Conservation (phyloP, 2,888 invertebrate species). For the Phymatocera aterrima region DNA sequence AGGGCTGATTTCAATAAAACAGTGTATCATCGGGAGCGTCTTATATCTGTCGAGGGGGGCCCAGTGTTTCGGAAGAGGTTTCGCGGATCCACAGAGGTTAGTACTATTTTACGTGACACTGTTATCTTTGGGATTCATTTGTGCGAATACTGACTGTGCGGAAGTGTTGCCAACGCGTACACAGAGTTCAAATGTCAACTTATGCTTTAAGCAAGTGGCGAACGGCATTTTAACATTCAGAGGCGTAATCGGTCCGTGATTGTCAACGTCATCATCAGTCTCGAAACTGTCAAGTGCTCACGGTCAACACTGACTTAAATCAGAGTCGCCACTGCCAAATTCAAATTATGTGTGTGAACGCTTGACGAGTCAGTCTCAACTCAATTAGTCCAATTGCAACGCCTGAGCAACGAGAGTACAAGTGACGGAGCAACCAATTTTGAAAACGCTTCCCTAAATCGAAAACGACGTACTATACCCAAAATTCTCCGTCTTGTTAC, state of each 20-base stretch:
- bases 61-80: constrained; percentile 33
- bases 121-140: background rate
- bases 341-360: background rate
- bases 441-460: too few species aligned
- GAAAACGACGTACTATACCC: too few species aligned
- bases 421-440: too few species aligned
- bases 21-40: constrained; percentile 22
- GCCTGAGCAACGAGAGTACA: too few species aligned
- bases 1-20: constrained; percentile 34
- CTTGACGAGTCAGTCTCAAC: background rate
- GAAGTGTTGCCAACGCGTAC: background rate
- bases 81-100: constrained; percentile 35
- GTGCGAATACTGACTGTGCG: background rate
- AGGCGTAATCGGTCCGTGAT: background rate
- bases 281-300: background rate
- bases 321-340: background rate
- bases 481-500: too few species aligned
- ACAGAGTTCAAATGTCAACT: background rate
- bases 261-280: background rate
- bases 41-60: background rate
- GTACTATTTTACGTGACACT: constrained; percentile 22
- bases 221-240: background rate
- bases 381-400: background rate
- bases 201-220: background rate
- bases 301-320: background rate